Evolutionary conservation across 2,113 vertebrate genomes (phyloP).

Genomic region (Acrocephalus kingi): DNA sequence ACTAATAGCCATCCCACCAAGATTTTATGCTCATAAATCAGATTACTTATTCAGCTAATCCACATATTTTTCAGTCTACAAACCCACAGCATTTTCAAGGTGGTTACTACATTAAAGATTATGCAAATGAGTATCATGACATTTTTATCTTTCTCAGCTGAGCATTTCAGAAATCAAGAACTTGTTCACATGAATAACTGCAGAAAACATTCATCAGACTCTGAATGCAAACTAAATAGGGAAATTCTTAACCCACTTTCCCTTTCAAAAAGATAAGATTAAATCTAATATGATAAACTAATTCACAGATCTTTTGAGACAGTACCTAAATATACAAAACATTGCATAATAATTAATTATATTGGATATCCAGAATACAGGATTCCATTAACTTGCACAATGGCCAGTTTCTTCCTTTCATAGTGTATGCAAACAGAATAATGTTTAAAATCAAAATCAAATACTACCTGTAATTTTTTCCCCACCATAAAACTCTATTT

Average conservation of each 20-base stretch:
- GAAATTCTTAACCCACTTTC: constrained; percentile 5
- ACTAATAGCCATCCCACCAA: not conserved
- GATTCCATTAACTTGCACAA: not conserved
- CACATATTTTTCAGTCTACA: constrained; percentile 3
- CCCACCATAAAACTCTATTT: not conserved
- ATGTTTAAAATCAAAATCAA: not conserved
- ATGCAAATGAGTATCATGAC: constrained; percentile 13
- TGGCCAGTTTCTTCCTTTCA: not conserved
- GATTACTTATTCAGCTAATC: constrained; percentile 5
- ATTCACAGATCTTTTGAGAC: not conserved
- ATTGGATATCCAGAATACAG: not conserved
- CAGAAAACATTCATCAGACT: constrained; percentile 25
- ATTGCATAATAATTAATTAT: not conserved
- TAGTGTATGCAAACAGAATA: not conserved
- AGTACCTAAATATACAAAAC: not conserved
- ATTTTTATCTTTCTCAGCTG: constrained; percentile 45
- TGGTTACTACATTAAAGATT: constrained; percentile 23
- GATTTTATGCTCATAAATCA: not conserved
- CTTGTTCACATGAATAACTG: constrained; percentile 20
- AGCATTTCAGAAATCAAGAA: not conserved
- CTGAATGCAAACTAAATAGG: constrained; percentile 14
- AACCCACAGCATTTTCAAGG: constrained; percentile 20
- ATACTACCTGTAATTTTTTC: not conserved
- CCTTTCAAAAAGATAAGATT: not conserved
- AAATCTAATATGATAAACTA: not conserved